Conservation (phyloP, 1,140 invertebrate species). For the Samia ricini region DNA sequence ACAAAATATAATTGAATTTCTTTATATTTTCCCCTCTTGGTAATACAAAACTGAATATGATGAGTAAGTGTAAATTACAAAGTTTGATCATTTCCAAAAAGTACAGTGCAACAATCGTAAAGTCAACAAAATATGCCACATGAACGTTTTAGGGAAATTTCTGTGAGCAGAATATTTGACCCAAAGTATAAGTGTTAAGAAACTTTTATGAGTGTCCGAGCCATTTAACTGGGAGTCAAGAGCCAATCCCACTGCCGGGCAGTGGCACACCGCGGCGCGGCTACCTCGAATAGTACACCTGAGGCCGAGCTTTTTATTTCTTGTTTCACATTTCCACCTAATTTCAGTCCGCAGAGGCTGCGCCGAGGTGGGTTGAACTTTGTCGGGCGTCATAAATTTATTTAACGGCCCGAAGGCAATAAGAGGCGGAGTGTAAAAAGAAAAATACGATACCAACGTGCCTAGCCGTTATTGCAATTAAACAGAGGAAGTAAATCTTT, state of each 20-base stretch:
- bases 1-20: constrained; percentile 56
- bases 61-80: constrained; percentile 32
- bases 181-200: constrained; percentile 68
- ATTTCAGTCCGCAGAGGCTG: constrained; percentile 59
- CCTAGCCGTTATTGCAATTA: constrained; percentile 78
- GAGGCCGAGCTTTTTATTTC: constrained; percentile 66
- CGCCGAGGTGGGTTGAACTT: constrained; percentile 71
- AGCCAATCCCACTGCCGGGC: constrained; percentile 57
- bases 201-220: constrained; percentile 69
- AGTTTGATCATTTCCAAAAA: constrained; percentile 47
- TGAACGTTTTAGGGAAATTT: constrained; percentile 58
- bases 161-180: constrained; percentile 50
- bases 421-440: constrained; percentile 76
- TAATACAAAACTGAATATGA: constrained; percentile 11
- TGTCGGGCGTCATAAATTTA: constrained; percentile 76
- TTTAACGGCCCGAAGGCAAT: constrained; percentile 76
- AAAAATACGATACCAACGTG: constrained; percentile 77
- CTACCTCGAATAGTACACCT: constrained; percentile 52
- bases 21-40: constrained; percentile 15
- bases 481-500: constrained; percentile 78
- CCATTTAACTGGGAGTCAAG: constrained; percentile 67
- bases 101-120: constrained; percentile 46
- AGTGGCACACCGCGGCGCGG: constrained; percentile 9
- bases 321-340: constrained; percentile 68
- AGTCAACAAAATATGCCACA: constrained; percentile 32